phyloP scores from a whole-genome alignment of 2,797 vertebrate genomes.

The Pangasius macronema region DNA sequence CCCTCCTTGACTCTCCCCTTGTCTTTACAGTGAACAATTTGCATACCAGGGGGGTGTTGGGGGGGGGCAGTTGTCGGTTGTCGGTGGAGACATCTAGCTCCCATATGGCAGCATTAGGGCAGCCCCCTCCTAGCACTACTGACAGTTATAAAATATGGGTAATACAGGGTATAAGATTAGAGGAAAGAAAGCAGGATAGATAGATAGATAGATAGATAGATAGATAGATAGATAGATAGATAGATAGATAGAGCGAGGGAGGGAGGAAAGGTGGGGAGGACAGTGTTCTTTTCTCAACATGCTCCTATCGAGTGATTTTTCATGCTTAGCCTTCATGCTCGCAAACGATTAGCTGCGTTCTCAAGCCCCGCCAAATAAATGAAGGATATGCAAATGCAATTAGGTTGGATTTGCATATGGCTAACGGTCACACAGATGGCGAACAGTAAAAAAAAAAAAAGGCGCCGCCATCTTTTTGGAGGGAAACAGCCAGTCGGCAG shows the following conservation, averaged over 20 bases:
- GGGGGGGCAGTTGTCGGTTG: conserved; percentile 42
- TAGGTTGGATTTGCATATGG: conserved; percentile 73
- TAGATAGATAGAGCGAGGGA: background rate
- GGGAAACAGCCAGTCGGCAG: conserved; percentile 58
- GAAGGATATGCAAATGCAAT: conserved; percentile 79
- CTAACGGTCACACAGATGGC: conserved; percentile 76
- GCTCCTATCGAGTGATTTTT: conserved; percentile 35
- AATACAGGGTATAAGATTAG: conserved; percentile 23
- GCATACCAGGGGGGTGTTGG: conserved; percentile 53
- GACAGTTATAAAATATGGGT: conserved; percentile 41
- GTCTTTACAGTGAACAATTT: conserved; percentile 69
- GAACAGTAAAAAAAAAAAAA: conserved; percentile 53
- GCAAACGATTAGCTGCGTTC: conserved; percentile 58
- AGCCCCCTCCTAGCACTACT: conserved; percentile 46
- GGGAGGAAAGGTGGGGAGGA: background rate
- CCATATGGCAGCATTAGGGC: conserved; percentile 68
- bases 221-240: background rate
- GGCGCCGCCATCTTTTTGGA: conserved; percentile 75
- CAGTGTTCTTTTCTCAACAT: conserved; percentile 32
- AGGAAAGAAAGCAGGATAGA: conserved; percentile 21
- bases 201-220: background rate
- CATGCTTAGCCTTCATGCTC: conserved; percentile 39
- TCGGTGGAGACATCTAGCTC: conserved; percentile 21
- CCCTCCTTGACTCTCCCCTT: conserved; percentile 52
- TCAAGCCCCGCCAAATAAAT: conserved; percentile 47